phyloP scores from a whole-genome alignment of 2,797 vertebrate species.

The Squalus acanthias region DNA sequence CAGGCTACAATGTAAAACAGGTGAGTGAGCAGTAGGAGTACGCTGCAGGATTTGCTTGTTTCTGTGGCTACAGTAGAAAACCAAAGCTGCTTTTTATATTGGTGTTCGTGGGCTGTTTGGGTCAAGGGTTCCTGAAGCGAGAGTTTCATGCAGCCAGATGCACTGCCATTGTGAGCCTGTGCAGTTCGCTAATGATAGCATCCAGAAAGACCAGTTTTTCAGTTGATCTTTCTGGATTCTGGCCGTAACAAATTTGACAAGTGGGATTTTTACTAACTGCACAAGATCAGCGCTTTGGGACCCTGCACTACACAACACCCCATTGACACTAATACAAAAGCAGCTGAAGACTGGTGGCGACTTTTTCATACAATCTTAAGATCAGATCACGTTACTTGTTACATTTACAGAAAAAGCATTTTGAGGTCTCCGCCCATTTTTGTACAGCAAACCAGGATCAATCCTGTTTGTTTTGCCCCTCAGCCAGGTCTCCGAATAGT shows the following conservation, averaged over 20 bases:
- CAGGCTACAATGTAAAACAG: slow-evolving; percentile 99
- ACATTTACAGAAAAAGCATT: neutral
- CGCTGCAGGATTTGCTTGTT: slow-evolving; percentile 31
- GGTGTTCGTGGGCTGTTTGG: neutral
- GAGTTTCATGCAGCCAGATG: neutral
- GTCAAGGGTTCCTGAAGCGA: neutral
- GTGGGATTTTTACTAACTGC: neutral
- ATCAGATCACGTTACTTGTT: neutral
- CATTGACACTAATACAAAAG: neutral
- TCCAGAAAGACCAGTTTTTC: neutral
- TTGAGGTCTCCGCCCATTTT: neutral
- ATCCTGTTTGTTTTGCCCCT: neutral
- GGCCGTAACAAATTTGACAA: neutral
- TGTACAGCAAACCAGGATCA: neutral
- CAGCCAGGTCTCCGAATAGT: neutral
- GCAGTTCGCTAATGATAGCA: neutral
- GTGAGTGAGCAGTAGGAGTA: slow-evolving; percentile 64
- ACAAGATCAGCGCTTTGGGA: neutral
- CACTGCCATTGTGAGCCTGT: neutral
- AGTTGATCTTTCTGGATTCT: too few relatives aligned
- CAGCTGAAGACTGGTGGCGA: neutral
- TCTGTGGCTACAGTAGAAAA: neutral
- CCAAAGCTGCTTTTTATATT: neutral
- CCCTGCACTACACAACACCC: neutral
- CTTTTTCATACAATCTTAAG: neutral